Evolutionary conservation across 2,888 invertebrate species (phyloP), one percentile per base, ranked within the genome.

Genomic region (Drosophila neotestacea): DNA sequence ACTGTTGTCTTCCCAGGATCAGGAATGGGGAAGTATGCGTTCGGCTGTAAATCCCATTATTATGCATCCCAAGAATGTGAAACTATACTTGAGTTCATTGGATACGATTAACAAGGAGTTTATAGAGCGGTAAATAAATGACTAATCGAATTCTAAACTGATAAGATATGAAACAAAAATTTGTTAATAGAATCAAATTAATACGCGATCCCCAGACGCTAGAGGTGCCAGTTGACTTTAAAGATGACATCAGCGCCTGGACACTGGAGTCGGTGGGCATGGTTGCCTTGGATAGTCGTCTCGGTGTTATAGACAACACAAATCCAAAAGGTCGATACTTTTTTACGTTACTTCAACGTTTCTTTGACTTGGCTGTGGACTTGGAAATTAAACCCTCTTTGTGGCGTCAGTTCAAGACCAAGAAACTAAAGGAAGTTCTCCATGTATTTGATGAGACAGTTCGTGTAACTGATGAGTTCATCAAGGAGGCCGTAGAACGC

Each of bases 41-140:
- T 94, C 94, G 3, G 94, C 94, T 70, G 94, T 95, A 0, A 95
- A 95, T 90, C 95, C 95, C 70, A 93, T 94, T 51, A 92, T 95
- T 4, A 91, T 95, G 89, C 93, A 94, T 80, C 94, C 95, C 0
- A 94, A 94, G 86, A 85, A 93, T 48, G 92, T 94, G 0, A 93
- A 93, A 85, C 84, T 93, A 1, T 94, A 94, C 52, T 85, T 93
- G 6, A 90, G 92, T 6, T 91, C 90, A 0, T 88, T 94, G 46
- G 93, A 93, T 67, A 92, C 92, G 68, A 93, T 94, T 32, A 93
- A 93, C 34, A 84, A 69, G 10, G 80, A 89, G 62, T 86, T 90
- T 56, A 67, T 82, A 42, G 58, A 63, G 1, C 77, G 76, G 82
- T 83, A 71, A 70, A 39, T 48, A 0, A 0, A 11, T 9, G 6